Percentiles rank a stretch among this genome's conserved stretches.
phyloP scores from a whole-genome alignment of 1,140 invertebrate genomes.

The Magallana ariakensis region DNA sequence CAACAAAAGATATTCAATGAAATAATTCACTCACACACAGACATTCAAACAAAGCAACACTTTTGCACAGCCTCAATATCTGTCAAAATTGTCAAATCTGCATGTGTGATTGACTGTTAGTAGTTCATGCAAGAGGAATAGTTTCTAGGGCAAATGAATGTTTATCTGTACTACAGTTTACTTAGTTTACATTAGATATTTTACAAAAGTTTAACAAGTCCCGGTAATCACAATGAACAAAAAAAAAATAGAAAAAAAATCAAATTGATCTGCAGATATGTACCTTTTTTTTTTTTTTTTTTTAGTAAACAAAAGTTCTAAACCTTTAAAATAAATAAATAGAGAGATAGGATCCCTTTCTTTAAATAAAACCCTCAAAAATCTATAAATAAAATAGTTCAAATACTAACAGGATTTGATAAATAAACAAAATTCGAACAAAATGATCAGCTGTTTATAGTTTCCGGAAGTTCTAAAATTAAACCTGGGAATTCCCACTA shows the following conservation, averaged over 20 bases:
- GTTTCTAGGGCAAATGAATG: background rate
- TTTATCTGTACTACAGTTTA: background rate
- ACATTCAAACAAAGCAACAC: background rate
- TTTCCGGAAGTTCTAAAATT: background rate
- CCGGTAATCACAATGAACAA: background rate
- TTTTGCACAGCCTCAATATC: background rate
- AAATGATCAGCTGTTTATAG: constrained; percentile 1
- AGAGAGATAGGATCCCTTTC: background rate
- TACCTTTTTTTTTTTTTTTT: too few species aligned
- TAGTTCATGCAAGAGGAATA: background rate
- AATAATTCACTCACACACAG: background rate
- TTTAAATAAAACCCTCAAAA: background rate
- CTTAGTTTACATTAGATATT: too few species aligned
- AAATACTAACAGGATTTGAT: background rate
- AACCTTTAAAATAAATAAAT: background rate
- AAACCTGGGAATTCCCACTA: background rate
- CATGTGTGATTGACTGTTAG: background rate
- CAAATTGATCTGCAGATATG: background rate
- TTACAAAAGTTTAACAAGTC: background rate
- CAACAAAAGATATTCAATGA: background rate
- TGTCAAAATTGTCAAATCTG: background rate
- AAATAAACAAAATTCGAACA: background rate
- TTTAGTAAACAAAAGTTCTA: background rate
- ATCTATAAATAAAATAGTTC: background rate
- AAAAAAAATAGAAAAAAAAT: background rate